Evolutionary conservation across 2,888 invertebrate species (phyloP), one percentile per base, ranked within the genome.

Genomic region (Seira musarum): DNA sequence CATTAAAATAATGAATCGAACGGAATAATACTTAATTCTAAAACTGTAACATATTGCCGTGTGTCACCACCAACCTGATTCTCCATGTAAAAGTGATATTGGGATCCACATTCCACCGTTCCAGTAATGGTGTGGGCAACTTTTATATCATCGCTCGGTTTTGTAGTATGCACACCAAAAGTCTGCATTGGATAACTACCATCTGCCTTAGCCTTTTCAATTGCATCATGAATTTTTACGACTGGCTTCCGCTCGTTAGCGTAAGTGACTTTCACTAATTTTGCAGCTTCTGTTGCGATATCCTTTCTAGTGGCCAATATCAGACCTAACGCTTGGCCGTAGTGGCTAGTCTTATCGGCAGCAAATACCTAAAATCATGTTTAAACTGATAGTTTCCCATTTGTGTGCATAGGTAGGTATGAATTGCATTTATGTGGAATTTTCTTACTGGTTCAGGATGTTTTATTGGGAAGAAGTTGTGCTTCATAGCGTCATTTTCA

Each of bases 21-120:
- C n/a, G n/a, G n/a, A n/a, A n/a, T n/a, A n/a, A n/a, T n/a, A n/a
- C n/a, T n/a, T n/a, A n/a, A n/a, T n/a, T n/a, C n/a, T n/a, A n/a
- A n/a, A n/a, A n/a, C n/a, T n/a, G n/a, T n/a, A n/a, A n/a, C n/a
- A n/a, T n/a, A n/a, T n/a, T n/a, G n/a, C n/a, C n/a, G n/a, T n/a
- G n/a, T n/a, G n/a, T n/a, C n/a, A n/a, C n/a, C n/a, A n/a, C n/a
- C 92, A 0, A 91, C 91, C 61, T 93, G 93, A 0, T 93, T 91
- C 87, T 95, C 95, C 93, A 95, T 93, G 10, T 92, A 91, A 86
- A 92, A 94, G 88, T 95, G 95, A 88, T 93, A 94, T 87, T 95
- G 95, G 8, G 91, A 88, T 5, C 92, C 93, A 82, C 88, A 84
- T 19, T 86, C 84, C 10, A 89, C 87, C 57, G 87, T 89, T 0